These are phyloP conservation scores for Solenodon paradoxus DNA, from an alignment of 2,113 vertebrate genomes.

Conservation along the genomic window DNA sequence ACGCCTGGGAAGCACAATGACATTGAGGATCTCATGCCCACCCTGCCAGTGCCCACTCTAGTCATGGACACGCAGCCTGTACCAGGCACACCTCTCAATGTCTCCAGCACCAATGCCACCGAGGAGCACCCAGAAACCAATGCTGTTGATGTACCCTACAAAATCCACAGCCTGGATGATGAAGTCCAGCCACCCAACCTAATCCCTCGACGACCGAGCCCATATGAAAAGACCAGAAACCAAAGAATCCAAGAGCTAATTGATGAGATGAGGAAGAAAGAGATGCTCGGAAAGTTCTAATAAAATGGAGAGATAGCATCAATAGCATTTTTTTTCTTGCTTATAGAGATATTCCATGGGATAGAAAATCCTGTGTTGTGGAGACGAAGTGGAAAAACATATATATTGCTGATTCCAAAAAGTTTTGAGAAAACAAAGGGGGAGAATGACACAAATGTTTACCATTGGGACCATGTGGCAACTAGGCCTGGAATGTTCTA, in stretches of 20 bases:
- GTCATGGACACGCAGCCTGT: neutral
- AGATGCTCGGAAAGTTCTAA: slow-evolving; percentile 88
- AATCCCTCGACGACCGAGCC: slow-evolving; percentile 87
- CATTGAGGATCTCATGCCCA: slow-evolving; percentile 77
- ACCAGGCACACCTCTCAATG: slow-evolving; percentile 9
- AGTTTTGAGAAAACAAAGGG: neutral
- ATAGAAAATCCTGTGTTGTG: slow-evolving; percentile 61
- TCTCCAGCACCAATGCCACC: slow-evolving; percentile 68
- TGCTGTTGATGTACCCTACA: slow-evolving; percentile 86
- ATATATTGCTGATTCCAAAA: slow-evolving; percentile 74
- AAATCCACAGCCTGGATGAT: slow-evolving; percentile 79
- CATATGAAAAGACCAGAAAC: slow-evolving; percentile 92
- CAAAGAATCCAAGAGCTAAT: slow-evolving; percentile 96
- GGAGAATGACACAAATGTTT: neutral
- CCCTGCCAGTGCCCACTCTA: slow-evolving; percentile 40
- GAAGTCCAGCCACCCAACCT: slow-evolving; percentile 90
- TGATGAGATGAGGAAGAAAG: slow-evolving; percentile 88
- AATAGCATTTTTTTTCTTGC: slow-evolving; percentile 81
- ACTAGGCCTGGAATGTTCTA: neutral
- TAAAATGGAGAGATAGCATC: slow-evolving; percentile 81
- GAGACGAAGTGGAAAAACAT: slow-evolving; percentile 79
- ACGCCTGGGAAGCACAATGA: slow-evolving; percentile 73
- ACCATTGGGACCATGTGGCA: neutral
- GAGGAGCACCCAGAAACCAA: slow-evolving; percentile 89
- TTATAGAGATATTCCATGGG: slow-evolving; percentile 86